These are phyloP conservation scores for Loriculus beryllinus DNA, from an alignment of 2,797 vertebrate species.

Conservation along the genomic window DNA sequence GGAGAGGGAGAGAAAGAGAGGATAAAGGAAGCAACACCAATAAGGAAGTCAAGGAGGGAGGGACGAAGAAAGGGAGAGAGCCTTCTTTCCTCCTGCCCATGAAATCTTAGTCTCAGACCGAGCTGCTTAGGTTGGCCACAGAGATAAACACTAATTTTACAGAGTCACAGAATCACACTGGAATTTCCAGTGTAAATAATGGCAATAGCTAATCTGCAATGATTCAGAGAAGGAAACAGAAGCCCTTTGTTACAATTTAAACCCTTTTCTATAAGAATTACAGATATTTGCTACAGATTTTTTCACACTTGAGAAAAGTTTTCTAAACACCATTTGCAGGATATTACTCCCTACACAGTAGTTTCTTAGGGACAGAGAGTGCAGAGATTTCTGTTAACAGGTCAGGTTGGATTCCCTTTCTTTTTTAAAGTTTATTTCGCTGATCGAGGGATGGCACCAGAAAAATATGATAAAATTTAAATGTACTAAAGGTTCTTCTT, in stretches of 20 bases:
- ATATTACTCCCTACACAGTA: neutral
- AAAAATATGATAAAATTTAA: neutral
- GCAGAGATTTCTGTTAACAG: neutral
- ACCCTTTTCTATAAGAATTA: neutral
- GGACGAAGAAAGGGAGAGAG: neutral
- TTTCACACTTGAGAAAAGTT: neutral
- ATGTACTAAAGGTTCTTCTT: neutral
- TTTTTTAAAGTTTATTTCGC: neutral
- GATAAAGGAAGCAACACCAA: accelerated
- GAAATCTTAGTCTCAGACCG: neutral
- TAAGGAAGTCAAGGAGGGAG: neutral
- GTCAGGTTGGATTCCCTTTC: neutral
- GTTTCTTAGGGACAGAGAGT: neutral
- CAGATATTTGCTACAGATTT: neutral
- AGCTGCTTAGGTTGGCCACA: neutral
- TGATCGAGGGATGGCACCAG: neutral
- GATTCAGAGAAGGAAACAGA: neutral
- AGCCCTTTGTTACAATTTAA: neutral
- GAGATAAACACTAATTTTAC: neutral
- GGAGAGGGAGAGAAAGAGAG: neutral
- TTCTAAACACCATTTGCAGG: neutral
- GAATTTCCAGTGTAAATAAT: neutral
- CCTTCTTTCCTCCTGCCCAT: neutral
- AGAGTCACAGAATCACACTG: neutral
- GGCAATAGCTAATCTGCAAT: neutral